Percentiles rank a stretch among this genome's conserved stretches.
Evolutionary conservation across 1,140 invertebrate genomes (phyloP).

Genomic region (Bombus balteatus): DNA sequence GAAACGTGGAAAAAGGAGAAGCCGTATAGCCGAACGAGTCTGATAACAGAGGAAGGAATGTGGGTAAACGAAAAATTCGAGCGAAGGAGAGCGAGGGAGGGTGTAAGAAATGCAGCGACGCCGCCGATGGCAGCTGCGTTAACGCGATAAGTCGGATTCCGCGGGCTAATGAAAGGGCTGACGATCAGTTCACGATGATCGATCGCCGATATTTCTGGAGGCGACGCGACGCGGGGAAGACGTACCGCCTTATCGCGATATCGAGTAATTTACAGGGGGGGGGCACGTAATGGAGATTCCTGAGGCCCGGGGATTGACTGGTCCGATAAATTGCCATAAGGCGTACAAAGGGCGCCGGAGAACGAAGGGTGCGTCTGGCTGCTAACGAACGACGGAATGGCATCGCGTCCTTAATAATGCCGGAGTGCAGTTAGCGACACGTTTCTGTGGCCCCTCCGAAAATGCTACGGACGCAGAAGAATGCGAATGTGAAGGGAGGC

Average conservation of each 20-base stretch:
- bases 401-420: constrained; percentile 45
- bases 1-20: not conserved
- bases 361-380: constrained; percentile 1
- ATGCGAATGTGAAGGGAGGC: not conserved
- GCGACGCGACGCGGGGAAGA: not conserved
- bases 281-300: constrained; percentile 64
- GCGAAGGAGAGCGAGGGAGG: not conserved
- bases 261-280: constrained; percentile 61
- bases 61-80: constrained; percentile 2
- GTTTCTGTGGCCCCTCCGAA: constrained; percentile 31
- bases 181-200: constrained; percentile 37
- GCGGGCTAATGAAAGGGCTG: constrained; percentile 53
- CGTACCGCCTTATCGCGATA: constrained; percentile 51
- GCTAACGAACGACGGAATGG: constrained; percentile 46
- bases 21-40: too few relatives aligned
- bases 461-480: constrained; percentile 23
- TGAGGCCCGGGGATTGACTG: constrained; percentile 47
- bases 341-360: constrained; percentile 43
- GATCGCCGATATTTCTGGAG: constrained; percentile 51
- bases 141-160: constrained; percentile 64
- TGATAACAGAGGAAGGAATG: not conserved
- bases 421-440: constrained; percentile 30
- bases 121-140: constrained; percentile 44
- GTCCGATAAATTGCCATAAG: constrained; percentile 65
- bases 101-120: constrained; percentile 20